Percentiles rank a stretch among this genome's conserved stretches.
These are phyloP conservation scores for Megaceryle alcyon DNA, from an alignment of 2,797 vertebrate genomes.

Conservation along the genomic window DNA sequence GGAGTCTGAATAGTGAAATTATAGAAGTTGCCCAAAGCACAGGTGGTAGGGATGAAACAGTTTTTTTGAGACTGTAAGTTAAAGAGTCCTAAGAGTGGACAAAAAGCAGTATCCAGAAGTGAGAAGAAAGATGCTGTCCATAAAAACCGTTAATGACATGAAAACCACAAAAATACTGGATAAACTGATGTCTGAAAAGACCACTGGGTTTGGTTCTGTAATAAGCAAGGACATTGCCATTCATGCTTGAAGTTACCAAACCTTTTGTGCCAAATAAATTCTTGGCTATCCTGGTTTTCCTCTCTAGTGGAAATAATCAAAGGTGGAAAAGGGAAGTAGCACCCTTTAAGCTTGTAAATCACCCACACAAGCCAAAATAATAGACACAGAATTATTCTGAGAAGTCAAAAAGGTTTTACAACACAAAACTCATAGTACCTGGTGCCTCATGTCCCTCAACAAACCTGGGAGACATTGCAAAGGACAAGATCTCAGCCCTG, in stretches of 20 bases:
- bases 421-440: not conserved
- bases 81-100: not conserved
- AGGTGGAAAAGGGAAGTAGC: not conserved
- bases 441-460: not conserved
- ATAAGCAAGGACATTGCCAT: not conserved
- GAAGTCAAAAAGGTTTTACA: not conserved
- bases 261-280: not conserved
- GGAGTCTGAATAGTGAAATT: not conserved
- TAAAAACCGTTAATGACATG: not conserved
- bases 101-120: not conserved
- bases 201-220: not conserved
- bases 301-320: not conserved
- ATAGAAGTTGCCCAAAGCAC: not conserved
- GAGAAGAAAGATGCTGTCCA: not conserved
- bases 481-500: not conserved
- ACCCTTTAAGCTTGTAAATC: not conserved
- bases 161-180: not conserved
- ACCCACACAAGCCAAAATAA: not conserved
- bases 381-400: not conserved
- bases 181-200: not conserved
- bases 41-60: not conserved
- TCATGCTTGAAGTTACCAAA: not conserved
- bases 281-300: not conserved
- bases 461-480: not conserved
- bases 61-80: not conserved